Base-by-base conservation (phyloP, 2,797 vertebrate species). In the Falco berigora region DNA sequence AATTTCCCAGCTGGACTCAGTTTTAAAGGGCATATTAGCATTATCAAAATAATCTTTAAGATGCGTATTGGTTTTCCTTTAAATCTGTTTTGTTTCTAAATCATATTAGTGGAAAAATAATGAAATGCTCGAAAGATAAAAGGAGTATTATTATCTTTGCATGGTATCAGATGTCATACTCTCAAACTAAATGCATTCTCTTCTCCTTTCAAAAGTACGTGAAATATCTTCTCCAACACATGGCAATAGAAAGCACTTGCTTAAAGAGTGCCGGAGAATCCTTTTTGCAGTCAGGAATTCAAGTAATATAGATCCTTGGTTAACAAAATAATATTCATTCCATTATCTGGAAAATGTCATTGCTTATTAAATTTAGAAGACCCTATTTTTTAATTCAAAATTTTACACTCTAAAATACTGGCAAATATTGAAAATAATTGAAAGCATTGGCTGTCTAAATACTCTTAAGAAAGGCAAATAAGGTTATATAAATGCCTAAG, bases 1-100 rank as follows among this genome's bases (percentile, higher is more conserved):
- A 92, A 97, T 98, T 98, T 98, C 97, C 94, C 97, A 97, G 96
- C 95, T 95, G 94, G 96, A 94, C 97, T 98, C 92, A 30, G 52
- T 97, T 98, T 98, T 97, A 98, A 98, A 98, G 96, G 98, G 95
- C 95, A 87, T 97, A 97, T 98, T 98, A 98, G 88, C 97, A 98
- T 98, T 98, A 98, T 98, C 98, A 94, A 75, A 92, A 87, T 88
- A 85, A 98, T 98, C 97, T 97, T 97, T 94, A 97, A 96, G 95
- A 97, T 90, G 89, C 86, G 84, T 42, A n/a, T 94, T 96, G 69
- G 63, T 78, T 97, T 95, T 63, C 90, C 94, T 94, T 95, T 94
- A 93, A 96, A 79, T 88, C 28, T 25, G 12, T 87, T 96, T 97
- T 97, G 86, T 97, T 96, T 96, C 94, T 90, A 88, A 97, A 91